phyloP scores from a whole-genome alignment of 2,797 vertebrate species.

The Ptychobarbus kaznakovi region DNA sequence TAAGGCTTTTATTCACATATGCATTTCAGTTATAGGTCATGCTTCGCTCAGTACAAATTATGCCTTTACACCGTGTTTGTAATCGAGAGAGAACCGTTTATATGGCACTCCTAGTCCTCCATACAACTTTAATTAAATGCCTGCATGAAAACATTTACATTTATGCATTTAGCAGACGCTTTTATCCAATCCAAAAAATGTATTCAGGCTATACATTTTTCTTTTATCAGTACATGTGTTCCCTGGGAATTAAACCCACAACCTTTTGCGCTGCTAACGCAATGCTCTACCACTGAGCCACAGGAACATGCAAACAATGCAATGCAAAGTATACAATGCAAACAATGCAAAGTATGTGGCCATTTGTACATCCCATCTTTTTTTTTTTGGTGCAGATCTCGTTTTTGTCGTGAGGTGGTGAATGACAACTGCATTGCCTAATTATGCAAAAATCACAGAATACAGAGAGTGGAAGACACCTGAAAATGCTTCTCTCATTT shows the following conservation, averaged over 20 bases:
- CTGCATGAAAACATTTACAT: not conserved
- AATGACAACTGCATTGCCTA: conserved; percentile 38
- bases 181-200: too few species aligned
- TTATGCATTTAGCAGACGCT: too few species aligned
- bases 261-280: too few species aligned
- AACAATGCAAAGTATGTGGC: conserved; percentile 12
- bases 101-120: not conserved
- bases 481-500: conserved; percentile 50
- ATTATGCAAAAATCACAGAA: conserved; percentile 53
- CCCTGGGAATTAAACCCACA: too few species aligned
- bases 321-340: not conserved
- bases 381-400: conserved; percentile 17
- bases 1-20: too few species aligned
- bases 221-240: too few species aligned
- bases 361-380: conserved; percentile 10
- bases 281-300: too few species aligned
- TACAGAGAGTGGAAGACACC: conserved; percentile 42
- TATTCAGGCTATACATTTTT: too few species aligned
- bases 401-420: not conserved
- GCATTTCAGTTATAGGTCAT: too few species aligned
- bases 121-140: not conserved
- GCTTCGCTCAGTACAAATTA: not conserved
- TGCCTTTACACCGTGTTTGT: not conserved
- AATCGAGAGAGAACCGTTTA: not conserved
- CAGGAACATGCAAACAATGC: too few species aligned